Conservation (phyloP, 2,888 invertebrate genomes). For the Noctuana brunneofusca region DNA sequence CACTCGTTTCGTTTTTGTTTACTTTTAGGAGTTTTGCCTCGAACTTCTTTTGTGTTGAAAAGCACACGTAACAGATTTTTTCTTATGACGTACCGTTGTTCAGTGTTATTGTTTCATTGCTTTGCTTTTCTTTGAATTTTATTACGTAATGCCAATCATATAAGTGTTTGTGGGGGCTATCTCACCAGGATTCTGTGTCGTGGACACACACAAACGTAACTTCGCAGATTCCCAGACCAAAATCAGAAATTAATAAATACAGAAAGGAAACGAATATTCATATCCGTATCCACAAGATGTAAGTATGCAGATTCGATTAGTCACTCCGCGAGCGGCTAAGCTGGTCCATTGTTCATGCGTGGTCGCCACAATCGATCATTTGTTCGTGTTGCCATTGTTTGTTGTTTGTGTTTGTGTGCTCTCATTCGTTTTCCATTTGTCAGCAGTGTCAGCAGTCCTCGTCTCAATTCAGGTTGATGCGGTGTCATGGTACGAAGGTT, state of each 20-base stretch:
- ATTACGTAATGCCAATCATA: not conserved
- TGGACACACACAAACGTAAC: too few relatives aligned
- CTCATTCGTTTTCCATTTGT: constrained; percentile 26
- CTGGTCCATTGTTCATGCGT: constrained; percentile 7
- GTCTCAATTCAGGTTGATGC: constrained; percentile 10
- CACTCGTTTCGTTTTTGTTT: not conserved
- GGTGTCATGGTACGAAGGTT: not conserved
- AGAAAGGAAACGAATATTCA: not conserved
- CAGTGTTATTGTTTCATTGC: constrained; percentile 2
- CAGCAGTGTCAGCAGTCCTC: constrained; percentile 17
- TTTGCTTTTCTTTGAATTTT: not conserved
- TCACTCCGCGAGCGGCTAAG: not conserved
- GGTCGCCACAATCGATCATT: constrained; percentile 9
- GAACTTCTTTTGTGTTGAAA: not conserved
- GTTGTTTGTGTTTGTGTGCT: constrained; percentile 24
- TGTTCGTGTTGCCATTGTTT: constrained; percentile 22
- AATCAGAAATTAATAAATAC: too few relatives aligned
- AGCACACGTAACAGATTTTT: not conserved
- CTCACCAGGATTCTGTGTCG: not conserved
- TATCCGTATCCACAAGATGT: not conserved
- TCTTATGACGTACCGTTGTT: not conserved
- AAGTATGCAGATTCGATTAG: constrained; percentile 7
- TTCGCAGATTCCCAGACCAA: not conserved
- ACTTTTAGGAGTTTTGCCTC: not conserved
- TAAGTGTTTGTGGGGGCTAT: too few relatives aligned